Evolutionary conservation across 2,113 vertebrate species (phyloP).

Genomic region (Pao palembangensis): DNA sequence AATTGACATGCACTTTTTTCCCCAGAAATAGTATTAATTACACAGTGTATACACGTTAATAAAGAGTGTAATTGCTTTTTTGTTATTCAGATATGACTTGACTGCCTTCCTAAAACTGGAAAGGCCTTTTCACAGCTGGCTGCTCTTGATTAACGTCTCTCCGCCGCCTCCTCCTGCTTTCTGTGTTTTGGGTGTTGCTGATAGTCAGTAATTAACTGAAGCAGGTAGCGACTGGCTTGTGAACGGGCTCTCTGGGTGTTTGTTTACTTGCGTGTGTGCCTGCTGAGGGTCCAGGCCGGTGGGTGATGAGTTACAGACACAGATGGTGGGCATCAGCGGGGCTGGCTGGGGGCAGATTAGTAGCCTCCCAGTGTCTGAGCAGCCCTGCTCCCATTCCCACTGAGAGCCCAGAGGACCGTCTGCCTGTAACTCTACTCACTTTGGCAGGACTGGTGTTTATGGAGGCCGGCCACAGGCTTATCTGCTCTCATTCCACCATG

Average conservation of each 20-base stretch:
- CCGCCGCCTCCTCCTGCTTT: not conserved
- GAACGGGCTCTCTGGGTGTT: slow-evolving; percentile 48
- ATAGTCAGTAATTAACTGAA: slow-evolving; percentile 45
- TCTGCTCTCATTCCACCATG: slow-evolving; percentile 68
- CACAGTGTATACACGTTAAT: too few species aligned
- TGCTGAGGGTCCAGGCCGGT: slow-evolving; percentile 55
- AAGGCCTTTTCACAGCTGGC: slow-evolving; percentile 1
- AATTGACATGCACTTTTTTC: too few species aligned
- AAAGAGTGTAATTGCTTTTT: not conserved
- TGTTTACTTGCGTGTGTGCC: slow-evolving; percentile 60
- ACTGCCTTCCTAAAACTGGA: not conserved
- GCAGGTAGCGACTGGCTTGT: slow-evolving; percentile 45
- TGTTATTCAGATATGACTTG: not conserved
- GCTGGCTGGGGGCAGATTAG: slow-evolving; percentile 68
- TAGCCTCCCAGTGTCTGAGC: slow-evolving; percentile 57
- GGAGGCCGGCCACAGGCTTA: slow-evolving; percentile 69
- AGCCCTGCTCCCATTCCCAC: slow-evolving; percentile 54
- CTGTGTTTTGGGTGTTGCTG: slow-evolving; percentile 31
- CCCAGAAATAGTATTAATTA: too few species aligned
- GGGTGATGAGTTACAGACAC: slow-evolving; percentile 71
- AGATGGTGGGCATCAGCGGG: slow-evolving; percentile 74
- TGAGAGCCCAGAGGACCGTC: slow-evolving; percentile 58
- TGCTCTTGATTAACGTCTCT: slow-evolving; percentile 12
- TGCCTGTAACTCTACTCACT: slow-evolving; percentile 72
- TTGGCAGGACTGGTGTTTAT: slow-evolving; percentile 68